A percentile compares a stretch with the other conserved stretches of the same genome.
phyloP scores from a whole-genome alignment of 2,888 invertebrate species.

The Plagiodera versicolora region DNA sequence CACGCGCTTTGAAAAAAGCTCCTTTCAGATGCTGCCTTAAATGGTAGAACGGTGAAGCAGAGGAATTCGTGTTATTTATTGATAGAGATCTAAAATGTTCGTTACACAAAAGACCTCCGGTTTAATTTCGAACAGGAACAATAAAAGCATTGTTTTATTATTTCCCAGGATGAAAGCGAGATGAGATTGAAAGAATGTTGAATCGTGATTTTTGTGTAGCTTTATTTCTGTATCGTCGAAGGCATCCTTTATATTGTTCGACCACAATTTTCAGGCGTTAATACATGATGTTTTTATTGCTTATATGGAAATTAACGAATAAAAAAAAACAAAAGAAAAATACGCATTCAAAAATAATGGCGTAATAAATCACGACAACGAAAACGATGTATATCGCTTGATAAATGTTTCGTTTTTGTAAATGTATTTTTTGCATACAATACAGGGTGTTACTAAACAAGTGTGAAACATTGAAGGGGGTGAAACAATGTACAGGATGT shows the following conservation, averaged over 20 bases:
- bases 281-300: too few relatives aligned
- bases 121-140: conserved; percentile 44
- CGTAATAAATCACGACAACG: too few relatives aligned
- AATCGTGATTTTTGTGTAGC: background rate
- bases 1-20: conserved; percentile 30
- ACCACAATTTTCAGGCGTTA: background rate
- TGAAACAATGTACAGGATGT: too few relatives aligned
- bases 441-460: too few relatives aligned
- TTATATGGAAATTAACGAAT: too few relatives aligned
- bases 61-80: conserved; percentile 48
- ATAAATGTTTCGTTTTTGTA: too few relatives aligned
- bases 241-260: background rate
- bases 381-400: too few relatives aligned
- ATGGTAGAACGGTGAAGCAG: conserved; percentile 42
- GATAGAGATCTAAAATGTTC: conserved; percentile 48
- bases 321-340: too few relatives aligned
- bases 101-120: conserved; percentile 45
- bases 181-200: background rate
- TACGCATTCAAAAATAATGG: too few relatives aligned
- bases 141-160: conserved; percentile 37
- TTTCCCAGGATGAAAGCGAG: background rate
- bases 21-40: conserved; percentile 45
- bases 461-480: too few relatives aligned
- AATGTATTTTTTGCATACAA: too few relatives aligned
- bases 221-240: background rate